Evolutionary conservation across 2,797 vertebrate species (phyloP).

Genomic region (Echeneis naucrates): DNA sequence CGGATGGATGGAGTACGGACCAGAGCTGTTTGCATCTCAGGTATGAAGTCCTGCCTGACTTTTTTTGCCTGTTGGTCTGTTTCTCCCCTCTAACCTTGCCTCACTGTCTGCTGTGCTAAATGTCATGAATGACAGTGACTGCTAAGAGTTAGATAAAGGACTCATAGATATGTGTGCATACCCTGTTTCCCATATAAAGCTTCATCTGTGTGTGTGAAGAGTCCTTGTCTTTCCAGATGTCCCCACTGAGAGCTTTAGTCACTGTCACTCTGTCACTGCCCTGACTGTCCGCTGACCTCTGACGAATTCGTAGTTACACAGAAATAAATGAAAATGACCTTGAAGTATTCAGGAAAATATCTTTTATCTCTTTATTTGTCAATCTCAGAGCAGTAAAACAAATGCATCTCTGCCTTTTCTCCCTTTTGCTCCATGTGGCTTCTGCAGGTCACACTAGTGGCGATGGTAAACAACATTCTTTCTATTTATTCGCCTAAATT

Average conservation of each 20-base stretch:
- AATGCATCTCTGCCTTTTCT: slow-evolving; percentile 56
- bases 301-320: slow-evolving; percentile 43
- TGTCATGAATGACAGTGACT: slow-evolving; percentile 61
- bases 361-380: slow-evolving; percentile 15
- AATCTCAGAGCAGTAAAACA: slow-evolving; percentile 40
- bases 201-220: slow-evolving; percentile 74
- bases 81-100: background rate
- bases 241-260: slow-evolving; percentile 76
- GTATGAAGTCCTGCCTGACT: slow-evolving; percentile 77
- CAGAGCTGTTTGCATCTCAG: slow-evolving; percentile 94
- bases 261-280: slow-evolving; percentile 57
- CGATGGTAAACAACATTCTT: slow-evolving; percentile 78
- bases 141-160: slow-evolving; percentile 57
- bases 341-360: slow-evolving; percentile 5
- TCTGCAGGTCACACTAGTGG: slow-evolving; percentile 82
- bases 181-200: slow-evolving; percentile 69
- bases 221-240: slow-evolving; percentile 80
- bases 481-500: slow-evolving; percentile 44
- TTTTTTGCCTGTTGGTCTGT: slow-evolving; percentile 30
- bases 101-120: slow-evolving; percentile 50
- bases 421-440: slow-evolving; percentile 64
- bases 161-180: slow-evolving; percentile 57
- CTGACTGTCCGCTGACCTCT: slow-evolving; percentile 60
- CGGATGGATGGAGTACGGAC: slow-evolving; percentile 88
- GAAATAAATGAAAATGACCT: slow-evolving; percentile 19